A percentile compares a stretch with the other conserved stretches of the same genome.
Conservation (phyloP, 2,113 vertebrate genomes). For the Campylomormyrus tamandua region DNA sequence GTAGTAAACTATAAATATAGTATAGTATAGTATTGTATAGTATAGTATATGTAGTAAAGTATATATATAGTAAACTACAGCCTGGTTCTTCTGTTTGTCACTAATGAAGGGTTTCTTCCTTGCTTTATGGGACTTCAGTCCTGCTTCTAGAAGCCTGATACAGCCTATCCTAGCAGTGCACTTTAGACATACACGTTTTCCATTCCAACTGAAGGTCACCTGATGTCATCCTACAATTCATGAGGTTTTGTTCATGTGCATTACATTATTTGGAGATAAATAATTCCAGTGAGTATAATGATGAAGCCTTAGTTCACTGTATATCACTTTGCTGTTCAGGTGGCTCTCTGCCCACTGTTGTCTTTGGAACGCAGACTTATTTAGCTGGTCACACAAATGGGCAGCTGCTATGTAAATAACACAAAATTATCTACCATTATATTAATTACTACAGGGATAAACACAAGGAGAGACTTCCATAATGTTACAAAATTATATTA, state of each 20-base stretch:
- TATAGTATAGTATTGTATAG: no score
- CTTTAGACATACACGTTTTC: no score
- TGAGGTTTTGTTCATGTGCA: not conserved
- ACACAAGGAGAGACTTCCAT: not conserved
- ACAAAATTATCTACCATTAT: not conserved
- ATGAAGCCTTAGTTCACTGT: not conserved
- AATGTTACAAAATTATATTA: not conserved
- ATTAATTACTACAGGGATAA: not conserved
- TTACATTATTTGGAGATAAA: not conserved
- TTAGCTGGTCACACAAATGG: not conserved
- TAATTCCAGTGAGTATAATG: not conserved
- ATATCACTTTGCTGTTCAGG: not conserved
- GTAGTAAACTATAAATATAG: no score
- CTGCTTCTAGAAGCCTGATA: no score
- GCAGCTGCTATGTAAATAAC: not conserved
- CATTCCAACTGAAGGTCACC: no score
- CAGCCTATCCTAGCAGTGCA: no score
- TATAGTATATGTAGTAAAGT: no score
- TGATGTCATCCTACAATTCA: no score
- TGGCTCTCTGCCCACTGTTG: not conserved
- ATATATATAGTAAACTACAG: no score
- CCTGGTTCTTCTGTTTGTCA: no score
- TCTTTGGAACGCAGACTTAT: not conserved
- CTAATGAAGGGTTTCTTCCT: no score
- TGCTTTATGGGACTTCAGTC: no score